A percentile compares a stretch with the other conserved stretches of the same genome.
phyloP scores from a whole-genome alignment of 2,797 vertebrate species.

The Iguana delicatissima region DNA sequence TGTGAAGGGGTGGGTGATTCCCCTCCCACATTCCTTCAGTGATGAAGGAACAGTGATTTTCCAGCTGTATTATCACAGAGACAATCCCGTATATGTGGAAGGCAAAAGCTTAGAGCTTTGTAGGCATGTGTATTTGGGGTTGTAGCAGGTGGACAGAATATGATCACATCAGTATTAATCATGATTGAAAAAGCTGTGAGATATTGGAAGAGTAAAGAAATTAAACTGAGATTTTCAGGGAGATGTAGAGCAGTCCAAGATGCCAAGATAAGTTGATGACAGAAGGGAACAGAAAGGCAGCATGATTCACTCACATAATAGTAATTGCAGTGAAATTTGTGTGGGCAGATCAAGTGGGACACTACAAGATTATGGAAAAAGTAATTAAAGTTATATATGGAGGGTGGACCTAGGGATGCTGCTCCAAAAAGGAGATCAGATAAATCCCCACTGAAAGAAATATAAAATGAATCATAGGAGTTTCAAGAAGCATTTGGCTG shows the following conservation, averaged over 20 bases:
- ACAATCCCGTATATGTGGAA: too few species aligned
- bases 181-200: background rate
- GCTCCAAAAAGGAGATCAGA: background rate
- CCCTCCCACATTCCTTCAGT: background rate
- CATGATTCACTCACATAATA: background rate
- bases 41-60: too few species aligned
- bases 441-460: background rate
- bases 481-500: background rate
- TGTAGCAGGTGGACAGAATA: background rate
- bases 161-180: background rate
- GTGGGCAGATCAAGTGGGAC: slow-evolving; percentile 16
- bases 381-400: background rate
- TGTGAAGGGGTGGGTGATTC: too few species aligned
- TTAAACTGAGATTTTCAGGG: background rate
- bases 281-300: background rate
- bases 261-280: slow-evolving; percentile 7
- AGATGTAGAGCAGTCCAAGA: background rate
- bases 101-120: too few species aligned
- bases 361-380: background rate
- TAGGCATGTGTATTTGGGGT: background rate
- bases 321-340: slow-evolving; percentile 2
- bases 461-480: background rate
- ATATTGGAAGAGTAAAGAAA: background rate
- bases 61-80: too few species aligned
- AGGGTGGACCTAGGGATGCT: background rate